Base-by-base conservation (phyloP, 35 echinoderm and acorn worm species). In the Ophioderma brevispina region DNA sequence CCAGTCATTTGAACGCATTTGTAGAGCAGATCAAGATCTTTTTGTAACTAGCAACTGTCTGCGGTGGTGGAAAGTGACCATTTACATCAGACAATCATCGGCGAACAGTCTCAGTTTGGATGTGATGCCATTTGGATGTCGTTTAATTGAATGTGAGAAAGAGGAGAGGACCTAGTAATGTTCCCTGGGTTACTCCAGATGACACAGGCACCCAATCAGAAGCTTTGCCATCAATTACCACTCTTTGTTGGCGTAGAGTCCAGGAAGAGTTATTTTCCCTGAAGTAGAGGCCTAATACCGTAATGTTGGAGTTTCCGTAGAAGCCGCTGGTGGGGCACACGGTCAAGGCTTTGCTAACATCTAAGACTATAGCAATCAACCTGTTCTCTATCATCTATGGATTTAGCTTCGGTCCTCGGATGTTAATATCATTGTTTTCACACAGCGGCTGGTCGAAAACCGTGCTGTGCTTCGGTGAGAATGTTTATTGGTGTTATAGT, bases 251-350 rank as follows among this genome's bases (percentile, higher is more conserved):
- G 6, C 76, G 76, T 30, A 13, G n/a, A 28, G 76, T 32, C 28
- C n/a, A n/a, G n/a, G n/a, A 78, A 36, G 76, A 78, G 30, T 6
- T 32, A 13, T 30, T 32, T 13, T 10, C 8, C 13, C 28, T 30
- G 13, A 13, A 32, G 76, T 32, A 78, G 76, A 32, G 28, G 35
- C 13, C 76, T 78, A 28, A 78, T 78, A 28, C 28, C 76, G 35
- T 78, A 78, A 28, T 13, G 28, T 32, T 78, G 6, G 76, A 78
- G 76, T 78, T 78, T 78, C n/a, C 35, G 81, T n/a, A 84, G 43
- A 1, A 84, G 40, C 1, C 33, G 11, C 81, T 84, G 38, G 40
- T 84, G 81, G 13, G 81, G 13, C 8, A 84, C 81, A 15, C 10
- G 17, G 28, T 84, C 81, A 84, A 84, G 50, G 28, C 37, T 40